Conservation (phyloP, 2,888 invertebrate species). For the Temnothorax rugatulus region DNA sequence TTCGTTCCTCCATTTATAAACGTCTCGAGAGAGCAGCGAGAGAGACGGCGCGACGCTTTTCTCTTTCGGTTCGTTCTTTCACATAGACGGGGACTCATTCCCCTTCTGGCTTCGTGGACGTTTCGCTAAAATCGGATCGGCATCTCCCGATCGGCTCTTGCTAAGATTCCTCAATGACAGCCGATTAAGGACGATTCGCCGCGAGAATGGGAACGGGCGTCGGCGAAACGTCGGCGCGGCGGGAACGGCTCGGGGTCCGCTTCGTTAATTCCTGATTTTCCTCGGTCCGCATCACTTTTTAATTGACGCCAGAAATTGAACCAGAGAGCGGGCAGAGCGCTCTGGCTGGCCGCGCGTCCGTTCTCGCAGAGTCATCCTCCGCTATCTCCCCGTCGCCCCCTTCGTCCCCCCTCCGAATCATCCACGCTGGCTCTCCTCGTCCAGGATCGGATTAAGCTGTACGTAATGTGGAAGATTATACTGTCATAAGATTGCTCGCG, state of each 20-base stretch:
- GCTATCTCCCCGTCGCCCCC: slow-evolving; percentile 54
- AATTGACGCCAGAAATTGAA: slow-evolving; percentile 86
- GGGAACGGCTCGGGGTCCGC: slow-evolving; percentile 63
- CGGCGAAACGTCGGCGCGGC: slow-evolving; percentile 66
- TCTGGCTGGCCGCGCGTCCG: slow-evolving; percentile 61
- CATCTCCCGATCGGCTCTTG: slow-evolving; percentile 17
- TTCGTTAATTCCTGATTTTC: slow-evolving; percentile 86
- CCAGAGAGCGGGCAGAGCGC: slow-evolving; percentile 71
- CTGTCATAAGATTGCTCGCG: slow-evolving; percentile 43
- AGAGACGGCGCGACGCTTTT: not conserved
- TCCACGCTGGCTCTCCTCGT: slow-evolving; percentile 61
- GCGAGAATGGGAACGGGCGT: slow-evolving; percentile 60
- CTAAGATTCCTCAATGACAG: slow-evolving; percentile 58
- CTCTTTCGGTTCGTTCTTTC: slow-evolving; percentile 12
- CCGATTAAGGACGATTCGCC: slow-evolving; percentile 69
- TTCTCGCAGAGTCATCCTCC: slow-evolving; percentile 82
- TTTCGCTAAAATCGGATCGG: slow-evolving; percentile 36
- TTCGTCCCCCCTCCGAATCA: slow-evolving; percentile 61
- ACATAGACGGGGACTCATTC: not conserved
- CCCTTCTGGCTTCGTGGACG: not conserved
- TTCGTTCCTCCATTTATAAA: not conserved
- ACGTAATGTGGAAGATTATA: slow-evolving; percentile 51
- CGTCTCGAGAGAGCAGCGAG: not conserved
- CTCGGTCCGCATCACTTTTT: slow-evolving; percentile 86
- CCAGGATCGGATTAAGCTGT: slow-evolving; percentile 64